A percentile compares a stretch with the other conserved stretches of the same genome.
Evolutionary conservation across 1,140 invertebrate genomes (phyloP).

Genomic region (Pogonus chalceus): DNA sequence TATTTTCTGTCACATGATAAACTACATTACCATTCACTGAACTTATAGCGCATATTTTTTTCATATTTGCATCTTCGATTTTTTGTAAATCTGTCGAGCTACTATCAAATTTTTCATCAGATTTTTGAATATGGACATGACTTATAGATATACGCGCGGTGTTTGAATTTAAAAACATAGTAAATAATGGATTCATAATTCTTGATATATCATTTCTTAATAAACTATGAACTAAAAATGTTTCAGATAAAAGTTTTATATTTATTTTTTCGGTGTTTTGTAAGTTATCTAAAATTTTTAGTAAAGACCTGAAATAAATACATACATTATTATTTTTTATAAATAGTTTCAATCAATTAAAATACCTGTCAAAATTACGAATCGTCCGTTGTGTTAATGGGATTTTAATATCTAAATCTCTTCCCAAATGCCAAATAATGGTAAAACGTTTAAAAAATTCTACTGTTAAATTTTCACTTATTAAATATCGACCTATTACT

Average conservation of each 20-base stretch:
- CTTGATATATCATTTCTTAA: constrained; percentile 67
- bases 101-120: constrained; percentile 39
- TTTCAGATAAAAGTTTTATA: constrained; percentile 58
- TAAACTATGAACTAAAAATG: constrained; percentile 62
- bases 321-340: not conserved
- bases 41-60: constrained; percentile 74
- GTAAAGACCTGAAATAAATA: constrained; percentile 45
- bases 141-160: constrained; percentile 79
- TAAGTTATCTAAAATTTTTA: constrained; percentile 70
- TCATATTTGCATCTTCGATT: constrained; percentile 38
- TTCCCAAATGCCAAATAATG: constrained; percentile 68
- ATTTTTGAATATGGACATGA: constrained; percentile 67
- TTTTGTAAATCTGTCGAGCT: constrained; percentile 33
- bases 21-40: constrained; percentile 78
- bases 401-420: constrained; percentile 49
- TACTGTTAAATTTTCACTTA: constrained; percentile 40
- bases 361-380: constrained; percentile 46
- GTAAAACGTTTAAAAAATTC: constrained; percentile 66
- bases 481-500: constrained; percentile 50
- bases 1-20: constrained; percentile 57
- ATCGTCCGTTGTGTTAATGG: constrained; percentile 23
- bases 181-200: constrained; percentile 68
- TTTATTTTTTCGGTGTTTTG: constrained; percentile 54
- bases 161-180: constrained; percentile 68
- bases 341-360: constrained; percentile 7